Base-by-base conservation (phyloP, 1,140 invertebrate genomes). In the Leptestheria dahalacensis region DNA sequence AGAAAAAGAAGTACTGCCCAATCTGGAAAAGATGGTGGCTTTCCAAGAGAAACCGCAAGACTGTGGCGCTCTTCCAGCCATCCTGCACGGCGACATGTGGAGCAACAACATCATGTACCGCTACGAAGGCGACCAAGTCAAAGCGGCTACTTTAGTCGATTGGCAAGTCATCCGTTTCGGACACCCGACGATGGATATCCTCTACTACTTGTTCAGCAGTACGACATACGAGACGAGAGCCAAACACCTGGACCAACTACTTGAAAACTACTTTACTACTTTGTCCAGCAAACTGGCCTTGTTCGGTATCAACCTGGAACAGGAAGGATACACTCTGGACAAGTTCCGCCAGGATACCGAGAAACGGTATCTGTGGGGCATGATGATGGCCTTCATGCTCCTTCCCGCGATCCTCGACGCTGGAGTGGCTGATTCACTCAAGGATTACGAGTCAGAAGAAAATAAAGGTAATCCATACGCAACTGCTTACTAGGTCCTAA, bases 21-120 rank as follows among this genome's bases (percentile, higher is more conserved):
- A 56, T 18, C 26, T 41, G 9, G 18, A 6, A 15, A 4, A 56
- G 11, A 29, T 56, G 10, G 1, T 56, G 0, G 26, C 26, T 10
- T 18, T 33, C 26, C 9, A 4, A 24, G 53, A 41, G 33, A 41
- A 56, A 11, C 15, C 33, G 10, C 9, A 11, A 1, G 21, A 26
- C 10, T 48, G 54, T 11, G 61, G 55, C 12, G 48, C 61, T 15
- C 33, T 62, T 24, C 46, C 47, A 2, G 33, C 41, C 21, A 29
- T 62, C 29, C 20, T 57, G 9, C 61, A 62, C 20, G 61, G 61
- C 2, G 61, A 62, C 46, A 57, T 29, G 18, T 62, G 61, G 61
- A 33, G 23, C 12, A 62, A 62, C 28, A 62, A 62, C 48, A 62
- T 62, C 54, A 46, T 62, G n/a, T 62, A 57, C 24, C 23, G 29